Conservation (phyloP, 2,797 vertebrate genomes). For the Semotilus atromaculatus region DNA sequence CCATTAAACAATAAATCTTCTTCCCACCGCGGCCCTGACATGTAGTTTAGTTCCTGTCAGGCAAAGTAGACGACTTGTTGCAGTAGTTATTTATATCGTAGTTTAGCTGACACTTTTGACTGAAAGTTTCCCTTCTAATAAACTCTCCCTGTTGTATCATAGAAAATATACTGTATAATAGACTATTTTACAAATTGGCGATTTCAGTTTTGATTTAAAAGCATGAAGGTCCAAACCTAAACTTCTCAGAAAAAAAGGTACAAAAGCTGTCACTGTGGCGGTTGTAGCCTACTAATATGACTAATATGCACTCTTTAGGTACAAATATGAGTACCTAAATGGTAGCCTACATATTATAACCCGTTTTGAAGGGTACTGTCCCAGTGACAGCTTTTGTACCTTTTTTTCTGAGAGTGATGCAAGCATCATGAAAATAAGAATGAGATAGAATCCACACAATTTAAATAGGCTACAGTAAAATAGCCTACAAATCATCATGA, state of each 20-base stretch:
- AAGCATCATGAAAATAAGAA: too few relatives aligned
- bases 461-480: not conserved
- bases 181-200: not conserved
- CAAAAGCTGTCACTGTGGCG: too few relatives aligned
- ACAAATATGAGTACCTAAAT: too few relatives aligned
- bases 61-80: not conserved
- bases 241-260: too few relatives aligned
- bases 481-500: not conserved
- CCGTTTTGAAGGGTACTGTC: too few relatives aligned
- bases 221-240: too few relatives aligned
- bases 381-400: too few relatives aligned
- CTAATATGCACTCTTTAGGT: too few relatives aligned
- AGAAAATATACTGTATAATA: not conserved
- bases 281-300: too few relatives aligned
- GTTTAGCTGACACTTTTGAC: not conserved
- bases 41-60: slow-evolving; percentile 17
- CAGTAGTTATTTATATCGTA: not conserved
- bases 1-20: slow-evolving; percentile 28
- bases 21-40: not conserved
- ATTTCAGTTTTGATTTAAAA: not conserved
- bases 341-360: too few relatives aligned
- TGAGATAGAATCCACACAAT: not conserved
- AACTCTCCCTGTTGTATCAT: not conserved
- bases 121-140: not conserved
- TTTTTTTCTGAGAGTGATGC: too few relatives aligned